Evolutionary conservation across 2,113 vertebrate species (phyloP).

Genomic region (Smithornis capensis): DNA sequence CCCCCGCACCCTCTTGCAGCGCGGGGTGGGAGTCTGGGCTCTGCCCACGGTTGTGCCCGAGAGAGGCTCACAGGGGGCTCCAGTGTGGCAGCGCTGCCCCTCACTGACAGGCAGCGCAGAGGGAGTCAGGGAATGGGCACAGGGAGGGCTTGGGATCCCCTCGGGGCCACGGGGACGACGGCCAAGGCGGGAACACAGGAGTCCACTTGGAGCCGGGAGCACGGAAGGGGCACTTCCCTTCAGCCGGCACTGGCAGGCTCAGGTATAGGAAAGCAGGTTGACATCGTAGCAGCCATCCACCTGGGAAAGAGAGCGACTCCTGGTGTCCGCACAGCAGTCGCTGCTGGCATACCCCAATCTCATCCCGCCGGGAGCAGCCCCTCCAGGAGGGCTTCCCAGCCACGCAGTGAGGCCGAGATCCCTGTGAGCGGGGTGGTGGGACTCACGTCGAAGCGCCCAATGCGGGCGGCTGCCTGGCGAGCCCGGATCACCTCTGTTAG

Average conservation of each 20-base stretch:
- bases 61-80: background rate
- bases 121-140: background rate
- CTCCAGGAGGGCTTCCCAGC: background rate
- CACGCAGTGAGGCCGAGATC: rapidly evolving
- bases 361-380: background rate
- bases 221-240: background rate
- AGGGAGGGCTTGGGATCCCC: background rate
- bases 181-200: background rate
- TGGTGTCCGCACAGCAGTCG: background rate
- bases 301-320: slow-evolving; percentile 68
- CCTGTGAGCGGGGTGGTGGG: background rate
- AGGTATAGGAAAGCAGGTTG: slow-evolving; percentile 89
- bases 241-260: background rate
- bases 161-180: background rate
- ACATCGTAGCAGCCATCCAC: slow-evolving; percentile 95
- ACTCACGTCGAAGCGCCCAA: slow-evolving; percentile 95
- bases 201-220: background rate
- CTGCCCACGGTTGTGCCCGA: background rate
- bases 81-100: background rate
- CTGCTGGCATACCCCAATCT: background rate
- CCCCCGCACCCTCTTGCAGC: background rate
- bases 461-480: slow-evolving; percentile 83
- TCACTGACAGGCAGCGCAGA: background rate
- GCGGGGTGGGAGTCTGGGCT: background rate
- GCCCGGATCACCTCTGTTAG: slow-evolving; percentile 92